These are phyloP conservation scores for Drosophila limbata DNA, from an alignment of 2,888 invertebrate genomes.

Conservation along the genomic window DNA sequence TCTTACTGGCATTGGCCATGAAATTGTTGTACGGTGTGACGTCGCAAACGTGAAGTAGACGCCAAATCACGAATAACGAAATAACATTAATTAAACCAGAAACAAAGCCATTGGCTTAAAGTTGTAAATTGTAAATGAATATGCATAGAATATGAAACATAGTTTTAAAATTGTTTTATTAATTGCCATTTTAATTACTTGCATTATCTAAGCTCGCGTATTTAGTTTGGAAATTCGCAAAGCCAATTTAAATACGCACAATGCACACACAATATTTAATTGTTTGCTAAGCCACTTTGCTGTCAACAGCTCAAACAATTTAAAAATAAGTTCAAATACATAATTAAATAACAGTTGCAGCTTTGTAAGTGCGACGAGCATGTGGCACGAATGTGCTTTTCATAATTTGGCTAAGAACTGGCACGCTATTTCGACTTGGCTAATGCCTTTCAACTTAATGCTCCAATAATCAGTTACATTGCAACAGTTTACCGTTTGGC, in stretches of 20 bases:
- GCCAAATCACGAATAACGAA: constrained; percentile 17
- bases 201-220: constrained; percentile 8
- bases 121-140: constrained; percentile 4
- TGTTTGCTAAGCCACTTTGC: constrained; percentile 4
- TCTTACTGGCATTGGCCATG: constrained; percentile 75
- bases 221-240: constrained; percentile 6
- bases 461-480: constrained; percentile 52
- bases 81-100: constrained; percentile 10
- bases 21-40: constrained; percentile 67
- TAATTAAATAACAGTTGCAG: constrained; percentile 20
- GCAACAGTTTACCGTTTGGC: constrained; percentile 40
- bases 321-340: constrained; percentile 2
- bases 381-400: constrained; percentile 4
- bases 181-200: constrained; percentile 22
- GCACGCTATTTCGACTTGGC: constrained; percentile 11
- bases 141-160: background rate
- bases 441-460: constrained; percentile 27
- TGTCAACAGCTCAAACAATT: constrained; percentile 18
- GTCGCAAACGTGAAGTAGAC: constrained; percentile 53
- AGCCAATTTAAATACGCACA: constrained; percentile 15
- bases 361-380: background rate
- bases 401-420: constrained; percentile 7
- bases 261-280: constrained; percentile 13
- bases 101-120: constrained; percentile 14
- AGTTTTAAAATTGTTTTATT: constrained; percentile 16